A percentile compares a stretch with the other conserved stretches of the same genome.
Evolutionary conservation across 2,888 invertebrate species (phyloP).

Genomic region (Hypomecis atomaria): DNA sequence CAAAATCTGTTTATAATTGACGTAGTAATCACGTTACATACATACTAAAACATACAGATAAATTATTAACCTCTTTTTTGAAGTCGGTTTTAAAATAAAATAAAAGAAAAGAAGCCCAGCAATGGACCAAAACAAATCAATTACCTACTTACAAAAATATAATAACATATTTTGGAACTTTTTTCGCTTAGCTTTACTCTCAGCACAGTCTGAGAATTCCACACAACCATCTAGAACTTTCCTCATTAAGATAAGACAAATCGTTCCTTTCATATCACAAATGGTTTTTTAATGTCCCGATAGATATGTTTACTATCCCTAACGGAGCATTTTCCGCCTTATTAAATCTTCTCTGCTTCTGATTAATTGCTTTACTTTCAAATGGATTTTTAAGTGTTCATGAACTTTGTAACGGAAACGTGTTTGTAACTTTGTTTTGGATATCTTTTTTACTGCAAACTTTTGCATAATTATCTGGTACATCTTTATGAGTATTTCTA

Average conservation of each 20-base stretch:
- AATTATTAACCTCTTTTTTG: no score
- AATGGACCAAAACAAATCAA: neutral
- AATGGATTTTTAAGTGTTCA: conserved; percentile 25
- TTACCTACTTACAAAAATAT: neutral
- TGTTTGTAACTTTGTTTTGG: conserved; percentile 4
- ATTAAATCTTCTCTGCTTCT: conserved; percentile 21
- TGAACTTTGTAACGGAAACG: conserved; percentile 3
- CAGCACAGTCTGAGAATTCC: conserved; percentile 6
- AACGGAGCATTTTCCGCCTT: conserved; percentile 29
- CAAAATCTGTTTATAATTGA: no score
- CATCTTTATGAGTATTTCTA: neutral
- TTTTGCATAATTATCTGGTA: neutral
- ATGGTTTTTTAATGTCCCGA: conserved; percentile 73
- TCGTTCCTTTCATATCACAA: conserved; percentile 67
- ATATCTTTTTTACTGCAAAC: neutral
- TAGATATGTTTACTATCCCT: conserved; percentile 52
- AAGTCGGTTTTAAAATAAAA: no score
- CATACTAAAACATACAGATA: no score
- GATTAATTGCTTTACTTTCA: conserved; percentile 30
- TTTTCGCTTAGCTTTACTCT: conserved; percentile 5
- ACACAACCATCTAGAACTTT: conserved; percentile 55
- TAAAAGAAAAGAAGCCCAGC: no score
- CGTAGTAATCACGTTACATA: no score
- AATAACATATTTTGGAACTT: neutral
- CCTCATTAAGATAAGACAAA: conserved; percentile 75